Percentiles rank a stretch among this genome's conserved stretches.
Conservation (phyloP, 2,113 vertebrate species). For the Indicator maculatus region DNA sequence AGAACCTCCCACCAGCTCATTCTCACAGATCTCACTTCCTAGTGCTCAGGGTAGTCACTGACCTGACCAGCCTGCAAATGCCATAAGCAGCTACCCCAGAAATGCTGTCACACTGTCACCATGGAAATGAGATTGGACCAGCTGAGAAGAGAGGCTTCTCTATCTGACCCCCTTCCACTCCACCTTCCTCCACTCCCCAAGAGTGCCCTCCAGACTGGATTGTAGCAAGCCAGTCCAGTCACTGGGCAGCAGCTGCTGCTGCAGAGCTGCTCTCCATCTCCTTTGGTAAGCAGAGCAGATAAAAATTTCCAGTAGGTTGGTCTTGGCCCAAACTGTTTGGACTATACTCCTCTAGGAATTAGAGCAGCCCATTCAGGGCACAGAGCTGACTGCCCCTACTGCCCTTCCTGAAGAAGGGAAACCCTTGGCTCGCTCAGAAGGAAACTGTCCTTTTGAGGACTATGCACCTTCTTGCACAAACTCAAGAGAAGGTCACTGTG, state of each 20-base stretch:
- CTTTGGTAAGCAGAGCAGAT: not conserved
- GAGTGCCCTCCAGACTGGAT: not conserved
- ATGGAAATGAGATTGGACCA: not conserved
- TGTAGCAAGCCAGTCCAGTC: not conserved
- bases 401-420: not conserved
- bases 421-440: not conserved
- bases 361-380: conserved; percentile 27
- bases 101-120: not conserved
- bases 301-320: conserved; percentile 28
- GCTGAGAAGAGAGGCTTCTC: not conserved
- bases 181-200: not conserved
- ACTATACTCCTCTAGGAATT: not conserved
- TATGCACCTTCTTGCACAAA: not conserved
- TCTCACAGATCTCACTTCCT: not conserved
- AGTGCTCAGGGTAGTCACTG: not conserved
- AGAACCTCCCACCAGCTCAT: not conserved
- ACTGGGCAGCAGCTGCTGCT: not conserved
- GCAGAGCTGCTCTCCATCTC: not conserved
- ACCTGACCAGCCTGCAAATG: not conserved
- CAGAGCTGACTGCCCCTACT: conserved; percentile 13
- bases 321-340: conserved; percentile 33
- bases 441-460: not conserved
- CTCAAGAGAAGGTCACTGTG: not conserved
- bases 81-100: not conserved
- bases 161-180: not conserved